Base-by-base conservation (phyloP, 2,888 invertebrate genomes). In the Nomada flava region DNA sequence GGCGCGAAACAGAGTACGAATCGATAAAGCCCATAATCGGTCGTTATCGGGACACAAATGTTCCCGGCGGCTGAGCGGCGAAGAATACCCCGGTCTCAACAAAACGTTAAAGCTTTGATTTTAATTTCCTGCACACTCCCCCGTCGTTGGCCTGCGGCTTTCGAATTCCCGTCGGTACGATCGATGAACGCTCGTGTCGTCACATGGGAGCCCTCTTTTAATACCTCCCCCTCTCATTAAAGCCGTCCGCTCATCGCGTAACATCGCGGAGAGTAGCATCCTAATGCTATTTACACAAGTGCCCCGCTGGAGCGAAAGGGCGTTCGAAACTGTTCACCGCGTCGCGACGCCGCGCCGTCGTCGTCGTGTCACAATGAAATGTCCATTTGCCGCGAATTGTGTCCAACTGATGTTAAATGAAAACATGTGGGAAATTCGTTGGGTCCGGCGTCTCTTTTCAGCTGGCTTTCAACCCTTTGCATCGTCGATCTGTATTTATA, bases 231-330 rank as follows among this genome's bases (percentile, higher is more conserved):
- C 85, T 79, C 88, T 88, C 88, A 88, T 88, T 88, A 88, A 88
- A 88, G 79, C 81, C 86, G 87, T 88, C 76, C 85, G 83, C 65
- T 68, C 77, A 76, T 76, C 77, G 82, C 65, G 72, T 65, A 60
- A 53, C 77, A 79, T 74, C 79, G 52, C 79, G 62, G 79, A 87
- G 86, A 87, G 84, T 86, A 88, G 87, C 88, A 83, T 88, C 88
- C 88, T 88, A 88, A 88, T 88, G 88, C 88, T 88, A 88, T 88
- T 88, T 88, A 84, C 88, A 87, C 88, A 87, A 88, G 84, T 87
- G 87, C 87, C 81, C 67, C 62, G 76, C 50, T 55, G 55, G 72
- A 68, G 78, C 87, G 78, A 82, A 86, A 87, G 84, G 80, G 84
- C 84, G 84, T 68, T 64, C 82, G 70, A 62, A 63, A 72, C 74